These are phyloP conservation scores for Hyperoplus immaculatus DNA, from an alignment of 2,797 vertebrate species.

Conservation along the genomic window DNA sequence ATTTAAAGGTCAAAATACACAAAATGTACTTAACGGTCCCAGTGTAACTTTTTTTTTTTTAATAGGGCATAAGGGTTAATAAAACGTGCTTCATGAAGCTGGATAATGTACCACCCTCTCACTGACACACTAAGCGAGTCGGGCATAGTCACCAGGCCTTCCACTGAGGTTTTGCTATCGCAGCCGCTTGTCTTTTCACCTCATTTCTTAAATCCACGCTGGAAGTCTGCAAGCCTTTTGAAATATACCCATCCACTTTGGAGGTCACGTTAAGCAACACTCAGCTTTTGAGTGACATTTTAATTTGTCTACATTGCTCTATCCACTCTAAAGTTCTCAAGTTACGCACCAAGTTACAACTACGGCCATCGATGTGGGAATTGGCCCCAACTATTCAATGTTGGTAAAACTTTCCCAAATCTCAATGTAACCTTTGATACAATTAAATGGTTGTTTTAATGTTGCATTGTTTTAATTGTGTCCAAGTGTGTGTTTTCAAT, in stretches of 20 bases:
- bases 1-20: no score
- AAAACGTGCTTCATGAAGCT: neutral
- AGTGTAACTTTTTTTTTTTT: no score
- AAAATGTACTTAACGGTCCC: no score
- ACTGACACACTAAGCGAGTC: no score
- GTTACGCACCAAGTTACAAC: neutral
- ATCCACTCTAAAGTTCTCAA: neutral
- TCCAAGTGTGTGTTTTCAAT: no score
- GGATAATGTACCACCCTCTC: no score
- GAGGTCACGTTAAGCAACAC: neutral
- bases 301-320: no score
- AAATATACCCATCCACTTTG: neutral
- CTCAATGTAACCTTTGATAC: neutral
- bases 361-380: no score
- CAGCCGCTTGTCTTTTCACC: slow-evolving; percentile 7
- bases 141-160: neutral
- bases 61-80: no score
- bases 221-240: neutral
- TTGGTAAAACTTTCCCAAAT: neutral
- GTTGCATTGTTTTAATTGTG: neutral
- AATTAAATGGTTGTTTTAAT: neutral
- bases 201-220: slow-evolving; percentile 30
- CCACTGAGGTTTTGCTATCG: neutral
- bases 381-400: no score
- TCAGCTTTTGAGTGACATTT: neutral